Base-by-base conservation (phyloP, 2,113 vertebrate species). In the Pterocles gutturalis region DNA sequence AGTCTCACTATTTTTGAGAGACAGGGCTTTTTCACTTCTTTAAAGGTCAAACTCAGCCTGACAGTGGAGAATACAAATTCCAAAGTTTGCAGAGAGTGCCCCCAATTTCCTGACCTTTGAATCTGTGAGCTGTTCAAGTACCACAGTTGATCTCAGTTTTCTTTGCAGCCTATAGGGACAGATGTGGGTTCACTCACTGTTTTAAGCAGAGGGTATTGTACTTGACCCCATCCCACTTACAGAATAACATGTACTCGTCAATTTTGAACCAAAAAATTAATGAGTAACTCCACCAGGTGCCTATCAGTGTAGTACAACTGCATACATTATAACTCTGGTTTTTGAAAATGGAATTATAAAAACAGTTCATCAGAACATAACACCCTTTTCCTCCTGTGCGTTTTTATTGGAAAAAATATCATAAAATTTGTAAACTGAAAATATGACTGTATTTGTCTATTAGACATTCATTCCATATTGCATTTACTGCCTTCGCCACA, bases 31-130 rank as follows among this genome's bases (percentile, higher is more conserved):
- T 92, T 83, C 43, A 48, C 58, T 77, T 13, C 33, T 83, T 92
- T 92, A 94, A 90, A 95, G 85, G 83, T 97, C 92, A 95, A 80
- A 53, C 24, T 88, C 33, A 13, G 24, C 24, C 43, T 90, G 51
- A 83, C 34, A 51, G 12, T n/a, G 18, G 22, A 83, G 55, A 86
- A 88, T 51, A 83, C 17, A 16, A 88, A 95, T 95, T 93, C 79
- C 48, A 82, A 41, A 83, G 71, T 91, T 87, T 90, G 69, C 72
- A 91, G 70, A 84, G 65, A 95, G 69, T 65, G 55, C 64, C 73
- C 83, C 51, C n/a, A 73, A 6, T 86, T 90, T 95, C 51, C 58
- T 92, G 85, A 91, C 82, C 88, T 92, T 95, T 95, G 88, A 83
- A 73, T 71, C 22, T 31, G 12, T 49, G 80, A 95, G 61, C 57